phyloP scores from a whole-genome alignment of 2,888 invertebrate genomes.

The Disparrhopalites patrizii region DNA sequence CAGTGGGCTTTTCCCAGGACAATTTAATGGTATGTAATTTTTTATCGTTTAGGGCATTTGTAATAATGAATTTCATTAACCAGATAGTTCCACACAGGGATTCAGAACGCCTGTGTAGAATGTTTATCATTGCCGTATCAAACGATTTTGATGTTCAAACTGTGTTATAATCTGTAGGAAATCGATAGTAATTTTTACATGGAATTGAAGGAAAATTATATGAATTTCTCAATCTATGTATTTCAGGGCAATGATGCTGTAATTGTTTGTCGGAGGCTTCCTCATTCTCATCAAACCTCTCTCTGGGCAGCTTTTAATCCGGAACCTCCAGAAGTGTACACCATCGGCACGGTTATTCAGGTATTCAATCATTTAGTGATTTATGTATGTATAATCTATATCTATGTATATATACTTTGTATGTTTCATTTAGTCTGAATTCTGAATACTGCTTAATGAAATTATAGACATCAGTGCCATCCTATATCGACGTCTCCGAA shows the following conservation, averaged over 20 bases:
- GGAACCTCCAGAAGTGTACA: background rate
- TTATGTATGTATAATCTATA: background rate
- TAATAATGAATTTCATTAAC: too few species aligned
- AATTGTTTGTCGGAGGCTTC: background rate
- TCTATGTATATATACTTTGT: background rate
- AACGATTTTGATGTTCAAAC: too few species aligned
- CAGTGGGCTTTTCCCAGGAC: background rate
- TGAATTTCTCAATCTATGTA: background rate
- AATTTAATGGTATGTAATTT: background rate
- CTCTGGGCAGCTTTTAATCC: background rate
- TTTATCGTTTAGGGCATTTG: too few species aligned
- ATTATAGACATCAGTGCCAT: too few species aligned
- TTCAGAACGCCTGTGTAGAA: too few species aligned
- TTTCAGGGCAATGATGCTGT: slow-evolving; percentile 9
- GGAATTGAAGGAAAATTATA: background rate
- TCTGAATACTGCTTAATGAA: too few species aligned
- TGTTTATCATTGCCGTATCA: too few species aligned
- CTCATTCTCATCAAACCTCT: background rate
- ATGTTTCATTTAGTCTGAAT: too few species aligned
- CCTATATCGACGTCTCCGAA: too few species aligned
- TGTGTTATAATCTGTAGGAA: too few species aligned
- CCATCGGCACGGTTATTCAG: background rate
- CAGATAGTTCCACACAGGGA: too few species aligned
- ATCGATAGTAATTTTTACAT: background rate
- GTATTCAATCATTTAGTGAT: background rate